A percentile compares a stretch with the other conserved stretches of the same genome.
Conservation (phyloP, 2,113 vertebrate genomes). For the Atrichornis clamosus region DNA sequence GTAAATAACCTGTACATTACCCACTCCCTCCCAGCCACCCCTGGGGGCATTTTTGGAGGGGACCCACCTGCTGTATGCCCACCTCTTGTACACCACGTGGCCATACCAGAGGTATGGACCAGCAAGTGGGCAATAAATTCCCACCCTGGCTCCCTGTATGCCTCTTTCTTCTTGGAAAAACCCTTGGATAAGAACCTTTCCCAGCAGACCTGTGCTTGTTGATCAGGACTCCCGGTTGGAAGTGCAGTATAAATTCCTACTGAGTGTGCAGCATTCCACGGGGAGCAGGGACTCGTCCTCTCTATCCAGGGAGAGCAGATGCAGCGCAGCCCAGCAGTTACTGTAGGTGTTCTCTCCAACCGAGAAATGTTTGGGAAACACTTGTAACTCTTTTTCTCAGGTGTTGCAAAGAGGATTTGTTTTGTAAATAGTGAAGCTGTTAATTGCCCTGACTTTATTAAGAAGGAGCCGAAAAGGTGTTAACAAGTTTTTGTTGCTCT, state of each 20-base stretch:
- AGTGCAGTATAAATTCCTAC: fast-evolving
- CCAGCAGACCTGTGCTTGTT: background rate
- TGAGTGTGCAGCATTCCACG: background rate
- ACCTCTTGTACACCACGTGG: fast-evolving
- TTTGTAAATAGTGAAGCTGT: slow-evolving; percentile 54
- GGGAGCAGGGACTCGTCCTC: background rate
- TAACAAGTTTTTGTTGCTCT: slow-evolving; percentile 6
- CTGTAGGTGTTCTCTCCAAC: background rate
- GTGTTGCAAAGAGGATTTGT: slow-evolving; percentile 49
- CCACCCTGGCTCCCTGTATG: background rate
- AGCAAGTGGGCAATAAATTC: background rate
- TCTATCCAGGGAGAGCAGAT: background rate
- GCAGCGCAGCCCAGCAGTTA: background rate
- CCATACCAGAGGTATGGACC: background rate
- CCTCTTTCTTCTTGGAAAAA: background rate
- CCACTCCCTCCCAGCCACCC: background rate
- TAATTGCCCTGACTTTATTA: slow-evolving; percentile 58
- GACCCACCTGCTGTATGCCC: background rate
- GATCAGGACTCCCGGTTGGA: background rate
- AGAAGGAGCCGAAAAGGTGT: slow-evolving; percentile 16
- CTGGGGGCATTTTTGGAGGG: background rate
- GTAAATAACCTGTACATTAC: background rate
- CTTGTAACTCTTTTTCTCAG: slow-evolving; percentile 44
- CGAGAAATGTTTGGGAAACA: slow-evolving; percentile 46
- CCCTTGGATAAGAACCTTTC: background rate